phyloP scores from a whole-genome alignment of 2,888 invertebrate genomes.

The Microctonus brassicae region DNA sequence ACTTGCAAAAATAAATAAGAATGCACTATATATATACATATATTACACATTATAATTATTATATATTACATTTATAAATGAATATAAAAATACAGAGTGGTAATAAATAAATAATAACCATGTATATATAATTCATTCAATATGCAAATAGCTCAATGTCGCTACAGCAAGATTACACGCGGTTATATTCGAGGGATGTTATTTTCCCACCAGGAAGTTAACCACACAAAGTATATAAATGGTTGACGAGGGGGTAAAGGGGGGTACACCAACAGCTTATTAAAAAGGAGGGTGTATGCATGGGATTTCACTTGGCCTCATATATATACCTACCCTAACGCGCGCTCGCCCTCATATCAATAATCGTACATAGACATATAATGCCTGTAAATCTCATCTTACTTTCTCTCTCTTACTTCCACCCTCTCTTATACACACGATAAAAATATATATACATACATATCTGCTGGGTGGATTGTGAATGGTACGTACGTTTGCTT shows the following conservation, averaged over 20 bases:
- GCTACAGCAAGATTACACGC: conserved; percentile 66
- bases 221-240: conserved; percentile 14
- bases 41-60: background rate
- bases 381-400: conserved; percentile 12
- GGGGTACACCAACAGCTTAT: conserved; percentile 48
- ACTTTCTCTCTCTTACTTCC: too few species aligned
- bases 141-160: conserved; percentile 65
- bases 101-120: background rate
- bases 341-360: conserved; percentile 41
- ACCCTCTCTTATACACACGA: too few species aligned
- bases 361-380: conserved; percentile 42
- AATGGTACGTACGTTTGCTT: conserved; percentile 42
- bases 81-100: background rate
- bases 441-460: conserved; percentile 2
- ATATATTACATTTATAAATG: background rate
- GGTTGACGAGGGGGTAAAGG: conserved; percentile 5
- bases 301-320: conserved; percentile 41
- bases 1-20: too few species aligned
- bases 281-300: conserved; percentile 58
- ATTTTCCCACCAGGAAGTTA: conserved; percentile 61
- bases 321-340: too few species aligned
- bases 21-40: too few species aligned
- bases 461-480: conserved; percentile 17
- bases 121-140: conserved; percentile 22
- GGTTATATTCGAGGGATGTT: conserved; percentile 55